Evolutionary conservation across 2,888 invertebrate species (phyloP).

Genomic region (Scaptodrosophila latifasciaeformis): DNA sequence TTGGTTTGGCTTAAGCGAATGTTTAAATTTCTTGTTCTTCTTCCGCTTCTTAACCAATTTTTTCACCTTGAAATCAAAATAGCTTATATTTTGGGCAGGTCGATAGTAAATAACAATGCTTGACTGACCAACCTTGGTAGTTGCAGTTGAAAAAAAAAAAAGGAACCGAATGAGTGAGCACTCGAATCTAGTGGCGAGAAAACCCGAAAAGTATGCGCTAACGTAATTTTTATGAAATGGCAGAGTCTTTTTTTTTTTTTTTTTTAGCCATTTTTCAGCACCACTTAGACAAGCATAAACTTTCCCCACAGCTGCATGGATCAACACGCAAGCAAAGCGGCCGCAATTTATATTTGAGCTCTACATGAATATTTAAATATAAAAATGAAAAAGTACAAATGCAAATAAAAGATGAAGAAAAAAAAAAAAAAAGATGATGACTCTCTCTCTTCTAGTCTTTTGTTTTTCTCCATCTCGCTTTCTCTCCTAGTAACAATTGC

Average conservation of each 20-base stretch:
- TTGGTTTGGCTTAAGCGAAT: too few species aligned
- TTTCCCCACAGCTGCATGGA: not conserved
- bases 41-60: too few species aligned
- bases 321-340: not conserved
- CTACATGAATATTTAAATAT: conserved; percentile 61
- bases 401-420: too few species aligned
- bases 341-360: conserved; percentile 55
- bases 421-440: too few species aligned
- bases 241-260: too few species aligned
- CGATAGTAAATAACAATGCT: conserved; percentile 35
- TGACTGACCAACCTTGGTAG: conserved; percentile 31
- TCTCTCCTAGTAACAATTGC: too few species aligned
- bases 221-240: conserved; percentile 26
- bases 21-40: too few species aligned
- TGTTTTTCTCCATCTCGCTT: too few species aligned
- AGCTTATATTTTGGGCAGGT: not conserved
- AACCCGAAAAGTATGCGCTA: conserved; percentile 3
- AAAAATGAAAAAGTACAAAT: conserved; percentile 53
- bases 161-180: too few species aligned
- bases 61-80: not conserved
- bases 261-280: conserved; percentile 27
- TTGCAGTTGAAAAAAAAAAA: too few species aligned
- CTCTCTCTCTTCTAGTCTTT: too few species aligned
- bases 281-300: not conserved
- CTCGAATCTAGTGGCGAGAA: too few species aligned